Conservation (phyloP, 2,797 vertebrate species). For the Neosilurus mollespiculum region DNA sequence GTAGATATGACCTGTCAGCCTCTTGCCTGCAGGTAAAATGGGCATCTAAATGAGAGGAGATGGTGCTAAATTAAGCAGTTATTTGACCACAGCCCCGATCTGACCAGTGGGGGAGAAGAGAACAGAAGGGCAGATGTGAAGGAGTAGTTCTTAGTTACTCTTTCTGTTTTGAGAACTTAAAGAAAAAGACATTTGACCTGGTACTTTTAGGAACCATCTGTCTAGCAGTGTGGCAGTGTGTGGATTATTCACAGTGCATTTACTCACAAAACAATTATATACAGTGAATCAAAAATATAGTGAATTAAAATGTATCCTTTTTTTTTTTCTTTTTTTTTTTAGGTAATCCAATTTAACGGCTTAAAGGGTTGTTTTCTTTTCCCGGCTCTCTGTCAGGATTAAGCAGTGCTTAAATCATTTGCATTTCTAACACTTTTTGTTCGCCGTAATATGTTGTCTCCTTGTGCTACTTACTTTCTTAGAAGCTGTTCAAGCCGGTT, state of each 20-base stretch:
- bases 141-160: neutral
- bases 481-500: neutral
- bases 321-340: neutral
- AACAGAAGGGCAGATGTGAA: neutral
- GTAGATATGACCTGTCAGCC: conserved; percentile 22
- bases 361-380: neutral
- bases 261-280: neutral
- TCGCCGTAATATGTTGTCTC: neutral
- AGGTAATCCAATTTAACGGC: neutral
- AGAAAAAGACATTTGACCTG: neutral
- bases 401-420: conserved; percentile 11
- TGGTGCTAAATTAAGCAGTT: conserved; percentile 41
- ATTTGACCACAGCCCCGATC: conserved; percentile 10
- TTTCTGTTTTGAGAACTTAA: conserved; percentile 16
- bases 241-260: neutral
- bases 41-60: conserved; percentile 50
- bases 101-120: conserved; percentile 5
- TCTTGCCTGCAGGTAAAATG: conserved; percentile 34
- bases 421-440: conserved; percentile 17
- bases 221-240: neutral
- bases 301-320: neutral
- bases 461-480: neutral
- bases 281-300: neutral
- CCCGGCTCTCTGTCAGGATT: neutral
- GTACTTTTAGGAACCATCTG: conserved; percentile 10